These are phyloP conservation scores for Elaphurus davidianus DNA, from an alignment of 2,113 vertebrate species.

Conservation along the genomic window DNA sequence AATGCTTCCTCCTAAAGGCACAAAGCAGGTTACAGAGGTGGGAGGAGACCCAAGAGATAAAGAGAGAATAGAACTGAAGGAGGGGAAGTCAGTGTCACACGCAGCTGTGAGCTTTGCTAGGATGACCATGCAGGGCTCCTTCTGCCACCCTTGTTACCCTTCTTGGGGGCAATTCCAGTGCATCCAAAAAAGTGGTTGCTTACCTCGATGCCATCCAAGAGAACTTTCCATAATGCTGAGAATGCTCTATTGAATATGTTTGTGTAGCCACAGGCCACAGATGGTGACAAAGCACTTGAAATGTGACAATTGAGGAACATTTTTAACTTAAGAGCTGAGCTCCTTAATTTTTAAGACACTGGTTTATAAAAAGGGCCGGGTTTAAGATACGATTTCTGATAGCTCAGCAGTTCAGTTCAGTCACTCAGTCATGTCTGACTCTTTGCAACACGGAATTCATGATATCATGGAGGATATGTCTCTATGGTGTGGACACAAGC, in stretches of 20 bases:
- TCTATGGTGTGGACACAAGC: not conserved
- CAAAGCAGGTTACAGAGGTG: not conserved
- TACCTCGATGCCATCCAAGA: not conserved
- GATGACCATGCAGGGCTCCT: not conserved
- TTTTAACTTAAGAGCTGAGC: not conserved
- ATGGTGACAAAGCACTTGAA: too few relatives aligned
- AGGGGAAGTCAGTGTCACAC: not conserved
- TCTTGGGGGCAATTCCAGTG: not conserved
- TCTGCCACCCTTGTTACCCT: not conserved
- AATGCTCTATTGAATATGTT: not conserved
- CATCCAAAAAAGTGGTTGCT: not conserved
- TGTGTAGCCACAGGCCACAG: not conserved
- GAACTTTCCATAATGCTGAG: not conserved
- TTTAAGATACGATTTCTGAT: not conserved
- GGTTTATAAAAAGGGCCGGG: not conserved
- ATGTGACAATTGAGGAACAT: not conserved
- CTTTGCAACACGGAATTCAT: not conserved
- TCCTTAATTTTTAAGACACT: not conserved
- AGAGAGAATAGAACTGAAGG: not conserved
- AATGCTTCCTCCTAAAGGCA: not conserved
- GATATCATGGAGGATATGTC: too few relatives aligned
- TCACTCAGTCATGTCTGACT: not conserved
- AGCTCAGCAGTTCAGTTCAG: not conserved
- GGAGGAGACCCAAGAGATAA: not conserved
- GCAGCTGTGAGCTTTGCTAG: not conserved